Evolutionary conservation across 2,797 vertebrate genomes (phyloP).

Genomic region (Yasuhikotakia modesta): DNA sequence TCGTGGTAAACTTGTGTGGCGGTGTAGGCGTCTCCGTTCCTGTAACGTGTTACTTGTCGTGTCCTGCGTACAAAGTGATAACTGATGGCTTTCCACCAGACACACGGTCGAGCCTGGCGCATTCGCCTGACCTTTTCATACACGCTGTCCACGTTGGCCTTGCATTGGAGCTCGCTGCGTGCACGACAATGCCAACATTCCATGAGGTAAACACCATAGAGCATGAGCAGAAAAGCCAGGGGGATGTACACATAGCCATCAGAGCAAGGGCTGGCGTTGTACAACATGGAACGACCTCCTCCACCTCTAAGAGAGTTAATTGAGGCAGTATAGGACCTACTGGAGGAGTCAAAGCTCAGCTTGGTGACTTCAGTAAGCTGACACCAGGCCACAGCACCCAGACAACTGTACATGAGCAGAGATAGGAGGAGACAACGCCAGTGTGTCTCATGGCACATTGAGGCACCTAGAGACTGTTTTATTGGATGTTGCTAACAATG

Average conservation of each 20-base stretch:
- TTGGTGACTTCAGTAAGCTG: constrained; percentile 88
- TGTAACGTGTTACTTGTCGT: constrained; percentile 88
- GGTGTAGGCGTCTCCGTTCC: constrained; percentile 89
- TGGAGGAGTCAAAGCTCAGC: constrained; percentile 84
- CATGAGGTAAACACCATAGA: constrained; percentile 85
- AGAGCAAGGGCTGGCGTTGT: constrained; percentile 90
- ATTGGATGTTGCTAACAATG: constrained; percentile 82
- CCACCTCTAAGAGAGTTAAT: constrained; percentile 70
- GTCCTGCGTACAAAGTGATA: constrained; percentile 90
- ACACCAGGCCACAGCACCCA: constrained; percentile 88
- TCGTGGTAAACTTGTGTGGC: constrained; percentile 90
- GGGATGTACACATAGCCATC: constrained; percentile 90
- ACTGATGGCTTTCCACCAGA: constrained; percentile 96
- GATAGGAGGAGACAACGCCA: constrained; percentile 94
- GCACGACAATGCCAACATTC: constrained; percentile 91
- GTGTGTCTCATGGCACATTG: constrained; percentile 86
- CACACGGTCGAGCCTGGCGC: constrained; percentile 85
- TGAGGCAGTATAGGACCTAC: constrained; percentile 71
- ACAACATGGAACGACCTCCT: constrained; percentile 83
- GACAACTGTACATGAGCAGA: constrained; percentile 88
- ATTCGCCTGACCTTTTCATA: constrained; percentile 87
- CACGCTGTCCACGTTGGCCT: constrained; percentile 83
- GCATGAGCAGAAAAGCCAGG: constrained; percentile 86
- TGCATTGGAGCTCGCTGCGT: constrained; percentile 83
- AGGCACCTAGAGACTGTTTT: constrained; percentile 87